Conservation (phyloP, 2,888 invertebrate genomes). For the Cremastinae sp. region DNA sequence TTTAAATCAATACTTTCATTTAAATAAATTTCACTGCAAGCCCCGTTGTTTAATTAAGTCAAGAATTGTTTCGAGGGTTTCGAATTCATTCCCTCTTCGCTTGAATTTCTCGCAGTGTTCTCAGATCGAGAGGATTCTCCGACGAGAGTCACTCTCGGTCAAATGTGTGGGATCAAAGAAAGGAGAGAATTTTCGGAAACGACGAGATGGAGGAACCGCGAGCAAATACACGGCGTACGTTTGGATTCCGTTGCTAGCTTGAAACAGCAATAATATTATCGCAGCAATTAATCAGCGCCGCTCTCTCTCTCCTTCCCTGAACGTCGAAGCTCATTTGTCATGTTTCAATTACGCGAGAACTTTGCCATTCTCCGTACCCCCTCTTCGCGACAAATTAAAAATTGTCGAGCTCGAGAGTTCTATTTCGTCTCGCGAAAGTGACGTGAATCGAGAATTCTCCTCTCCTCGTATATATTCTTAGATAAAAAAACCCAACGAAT, state of each 20-base stretch:
- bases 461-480: too few relatives aligned
- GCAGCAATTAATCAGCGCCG: conserved; percentile 56
- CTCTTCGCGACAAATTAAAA: conserved; percentile 51
- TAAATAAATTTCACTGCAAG: too few relatives aligned
- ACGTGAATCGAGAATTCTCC: neutral
- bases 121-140: neutral
- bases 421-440: too few relatives aligned
- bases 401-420: conserved; percentile 35
- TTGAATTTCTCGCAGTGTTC: too few relatives aligned
- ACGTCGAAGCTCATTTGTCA: conserved; percentile 61
- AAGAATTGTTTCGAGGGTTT: too few relatives aligned
- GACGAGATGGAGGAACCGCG: neutral
- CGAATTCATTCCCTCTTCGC: too few relatives aligned
- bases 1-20: too few relatives aligned
- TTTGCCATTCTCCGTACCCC: conserved; percentile 3
- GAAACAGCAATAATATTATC: conserved; percentile 59
- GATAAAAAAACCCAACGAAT: neutral
- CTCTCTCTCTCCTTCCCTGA: conserved; percentile 13
- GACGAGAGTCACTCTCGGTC: neutral
- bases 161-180: conserved; percentile 13
- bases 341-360: conserved; percentile 58
- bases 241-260: conserved; percentile 22
- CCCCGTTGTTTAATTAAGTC: too few relatives aligned
- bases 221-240: neutral
- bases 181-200: conserved; percentile 1